A percentile compares a stretch with the other conserved stretches of the same genome.
Evolutionary conservation across 1,140 invertebrate species (phyloP).

Genomic region (Polypedilum pembai): DNA sequence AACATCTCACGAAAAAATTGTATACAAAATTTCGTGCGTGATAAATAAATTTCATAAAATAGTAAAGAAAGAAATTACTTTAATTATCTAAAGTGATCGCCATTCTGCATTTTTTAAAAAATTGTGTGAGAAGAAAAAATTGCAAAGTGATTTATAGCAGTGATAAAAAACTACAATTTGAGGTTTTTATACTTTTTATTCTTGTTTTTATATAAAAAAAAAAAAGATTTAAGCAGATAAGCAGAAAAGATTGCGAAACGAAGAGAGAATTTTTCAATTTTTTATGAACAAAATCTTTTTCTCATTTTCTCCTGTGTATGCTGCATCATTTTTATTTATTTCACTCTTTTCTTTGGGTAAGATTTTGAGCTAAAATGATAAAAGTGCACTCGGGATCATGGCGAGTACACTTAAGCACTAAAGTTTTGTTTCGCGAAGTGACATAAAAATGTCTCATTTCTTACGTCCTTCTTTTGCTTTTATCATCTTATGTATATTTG

Average conservation of each 20-base stretch:
- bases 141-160: not conserved
- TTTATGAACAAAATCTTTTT: no score
- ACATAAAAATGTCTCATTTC: not conserved
- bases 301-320: no score
- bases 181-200: slow-evolving; percentile 7
- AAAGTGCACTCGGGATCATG: no score
- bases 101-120: no score
- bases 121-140: no score
- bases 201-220: not conserved
- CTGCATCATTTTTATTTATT: no score
- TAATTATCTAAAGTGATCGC: no score
- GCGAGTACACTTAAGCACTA: no score
- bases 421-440: no score
- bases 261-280: not conserved
- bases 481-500: not conserved
- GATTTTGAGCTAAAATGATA: no score
- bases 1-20: not conserved
- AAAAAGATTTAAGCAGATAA: slow-evolving; percentile 5
- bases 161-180: slow-evolving; percentile 19
- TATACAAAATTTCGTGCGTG: not conserved
- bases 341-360: no score
- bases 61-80: not conserved
- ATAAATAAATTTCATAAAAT: not conserved
- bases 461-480: not conserved
- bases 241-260: not conserved